Conservation (phyloP, 2,113 vertebrate species). For the Picathartes gymnocephalus region DNA sequence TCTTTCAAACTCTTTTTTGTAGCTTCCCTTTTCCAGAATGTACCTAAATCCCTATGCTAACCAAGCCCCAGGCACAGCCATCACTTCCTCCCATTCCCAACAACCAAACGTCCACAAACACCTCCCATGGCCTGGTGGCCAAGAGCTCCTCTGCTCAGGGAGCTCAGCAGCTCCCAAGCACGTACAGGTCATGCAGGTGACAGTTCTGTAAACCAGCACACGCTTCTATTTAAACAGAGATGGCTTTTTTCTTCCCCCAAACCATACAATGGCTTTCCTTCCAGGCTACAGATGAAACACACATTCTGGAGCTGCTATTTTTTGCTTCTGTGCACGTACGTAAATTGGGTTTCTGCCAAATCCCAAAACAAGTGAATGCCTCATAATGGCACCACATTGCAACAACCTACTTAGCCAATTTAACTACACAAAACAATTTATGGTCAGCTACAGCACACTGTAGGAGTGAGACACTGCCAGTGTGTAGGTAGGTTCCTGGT, state of each 20-base stretch:
- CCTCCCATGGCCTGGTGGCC: background rate
- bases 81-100: background rate
- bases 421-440: background rate
- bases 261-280: background rate
- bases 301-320: background rate
- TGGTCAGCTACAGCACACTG: background rate
- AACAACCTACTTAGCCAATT: slow-evolving; percentile 9
- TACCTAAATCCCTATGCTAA: rapidly evolving
- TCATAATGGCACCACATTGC: slow-evolving; percentile 7
- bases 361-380: background rate
- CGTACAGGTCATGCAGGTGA: background rate
- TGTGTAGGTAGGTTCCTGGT: background rate
- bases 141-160: background rate
- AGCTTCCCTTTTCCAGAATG: background rate
- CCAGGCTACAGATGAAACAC: background rate
- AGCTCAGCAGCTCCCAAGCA: background rate
- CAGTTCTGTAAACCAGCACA: background rate
- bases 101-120: background rate
- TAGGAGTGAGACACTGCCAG: slow-evolving; percentile 2
- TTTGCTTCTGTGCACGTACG: background rate
- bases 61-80: background rate
- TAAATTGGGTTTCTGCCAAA: slow-evolving; percentile 33
- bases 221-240: background rate
- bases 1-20: background rate
- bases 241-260: background rate